phyloP scores from a whole-genome alignment of 37 sponge, comb jelly and placozoan genomes.

The Theonella swinhoei region DNA sequence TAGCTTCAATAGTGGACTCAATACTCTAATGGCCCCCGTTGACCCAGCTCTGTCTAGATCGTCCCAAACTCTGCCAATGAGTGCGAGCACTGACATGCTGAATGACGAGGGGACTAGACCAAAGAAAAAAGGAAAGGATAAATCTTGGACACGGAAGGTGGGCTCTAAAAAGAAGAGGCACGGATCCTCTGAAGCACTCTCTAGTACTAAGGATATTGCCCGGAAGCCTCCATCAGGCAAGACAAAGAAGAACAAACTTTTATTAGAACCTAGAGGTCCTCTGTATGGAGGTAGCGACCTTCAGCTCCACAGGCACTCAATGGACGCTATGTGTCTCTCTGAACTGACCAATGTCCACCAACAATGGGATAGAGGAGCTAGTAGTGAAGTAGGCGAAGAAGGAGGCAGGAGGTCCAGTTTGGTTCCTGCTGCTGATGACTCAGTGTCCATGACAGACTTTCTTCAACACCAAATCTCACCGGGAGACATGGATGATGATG shows the following conservation, averaged over 20 bases:
- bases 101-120: background rate
- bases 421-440: background rate
- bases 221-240: slow-evolving; percentile 44
- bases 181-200: background rate
- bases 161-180: slow-evolving; percentile 10
- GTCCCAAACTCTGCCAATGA: background rate
- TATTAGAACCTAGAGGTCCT: background rate
- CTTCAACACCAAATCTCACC: background rate
- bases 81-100: slow-evolving; percentile 3
- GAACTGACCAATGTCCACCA: slow-evolving; percentile 7
- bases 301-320: background rate
- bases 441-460: background rate
- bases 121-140: background rate
- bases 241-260: background rate
- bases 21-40: background rate
- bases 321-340: background rate
- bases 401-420: background rate
- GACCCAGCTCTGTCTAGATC: background rate
- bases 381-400: background rate
- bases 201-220: background rate
- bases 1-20: background rate
- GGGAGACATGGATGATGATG: too few species aligned
- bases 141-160: background rate
- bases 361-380: background rate
- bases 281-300: background rate